These are phyloP conservation scores for Lysandra bellargus DNA, from an alignment of 2,888 invertebrate species.

Conservation along the genomic window DNA sequence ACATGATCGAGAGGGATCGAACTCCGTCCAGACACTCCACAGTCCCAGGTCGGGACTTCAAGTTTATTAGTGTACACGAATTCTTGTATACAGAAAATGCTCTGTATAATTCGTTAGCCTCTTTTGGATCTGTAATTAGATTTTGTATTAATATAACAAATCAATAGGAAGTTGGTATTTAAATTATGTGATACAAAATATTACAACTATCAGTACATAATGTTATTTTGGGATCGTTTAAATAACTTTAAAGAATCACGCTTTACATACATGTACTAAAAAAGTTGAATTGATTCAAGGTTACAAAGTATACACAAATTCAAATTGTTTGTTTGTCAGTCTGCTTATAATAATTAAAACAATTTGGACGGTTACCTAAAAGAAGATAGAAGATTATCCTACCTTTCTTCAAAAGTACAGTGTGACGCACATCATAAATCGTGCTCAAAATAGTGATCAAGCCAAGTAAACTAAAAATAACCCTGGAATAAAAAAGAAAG, in stretches of 20 bases:
- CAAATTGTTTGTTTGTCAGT: too few species aligned
- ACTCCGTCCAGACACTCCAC: slow-evolving; percentile 67
- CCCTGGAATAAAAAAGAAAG: slow-evolving; percentile 16
- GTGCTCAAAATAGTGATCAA: slow-evolving; percentile 30
- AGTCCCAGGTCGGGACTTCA: slow-evolving; percentile 47
- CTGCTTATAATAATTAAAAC: too few species aligned
- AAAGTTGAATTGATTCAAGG: too few species aligned
- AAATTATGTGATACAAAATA: too few species aligned
- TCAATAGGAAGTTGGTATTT: too few species aligned
- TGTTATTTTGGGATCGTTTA: too few species aligned
- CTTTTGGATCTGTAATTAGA: slow-evolving; percentile 47
- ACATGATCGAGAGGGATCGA: slow-evolving; percentile 61
- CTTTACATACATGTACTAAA: too few species aligned
- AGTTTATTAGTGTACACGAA: slow-evolving; percentile 54
- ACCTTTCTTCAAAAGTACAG: slow-evolving; percentile 30
- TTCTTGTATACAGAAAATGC: slow-evolving; percentile 59
- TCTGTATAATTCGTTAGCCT: slow-evolving; percentile 39
- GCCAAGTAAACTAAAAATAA: slow-evolving; percentile 20
- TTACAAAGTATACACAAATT: too few species aligned
- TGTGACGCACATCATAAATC: slow-evolving; percentile 28
- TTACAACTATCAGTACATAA: too few species aligned
- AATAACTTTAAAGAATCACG: too few species aligned
- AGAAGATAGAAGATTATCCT: not conserved
- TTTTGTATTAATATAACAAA: not conserved
- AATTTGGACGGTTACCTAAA: too few species aligned